Conservation (phyloP, 2,888 invertebrate genomes). For the Lycocerus yunnanus region DNA sequence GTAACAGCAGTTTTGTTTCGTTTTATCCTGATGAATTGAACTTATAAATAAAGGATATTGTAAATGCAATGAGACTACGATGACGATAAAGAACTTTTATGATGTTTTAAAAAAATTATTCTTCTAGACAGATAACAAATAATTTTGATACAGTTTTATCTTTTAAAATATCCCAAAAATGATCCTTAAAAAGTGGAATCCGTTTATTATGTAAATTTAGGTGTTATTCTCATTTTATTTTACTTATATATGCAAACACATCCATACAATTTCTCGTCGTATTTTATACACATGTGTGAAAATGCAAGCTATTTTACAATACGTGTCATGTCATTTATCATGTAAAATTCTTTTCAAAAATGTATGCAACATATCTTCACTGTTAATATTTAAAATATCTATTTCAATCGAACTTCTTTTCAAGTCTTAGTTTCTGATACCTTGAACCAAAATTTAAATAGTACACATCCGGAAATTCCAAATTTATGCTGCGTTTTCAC, state of each 20-base stretch:
- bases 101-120: neutral
- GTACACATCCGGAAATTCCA: neutral
- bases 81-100: neutral
- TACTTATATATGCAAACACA: conserved; percentile 23
- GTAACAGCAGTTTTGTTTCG: neutral
- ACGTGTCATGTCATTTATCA: conserved; percentile 26
- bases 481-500: neutral
- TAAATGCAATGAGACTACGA: neutral
- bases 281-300: conserved; percentile 26
- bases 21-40: neutral
- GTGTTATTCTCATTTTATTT: conserved; percentile 18
- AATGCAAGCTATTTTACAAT: conserved; percentile 26
- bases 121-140: neutral
- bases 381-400: neutral
- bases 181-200: conserved; percentile 13
- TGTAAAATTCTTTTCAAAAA: conserved; percentile 7
- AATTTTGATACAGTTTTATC: neutral
- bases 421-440: neutral
- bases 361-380: neutral
- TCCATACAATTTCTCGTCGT: conserved; percentile 18
- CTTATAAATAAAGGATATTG: neutral
- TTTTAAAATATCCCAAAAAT: conserved; percentile 4
- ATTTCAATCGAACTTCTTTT: neutral
- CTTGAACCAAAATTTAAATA: neutral
- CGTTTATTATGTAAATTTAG: conserved; percentile 26